Conservation (phyloP, 2,888 invertebrate genomes). For the Harmothoe impar region DNA sequence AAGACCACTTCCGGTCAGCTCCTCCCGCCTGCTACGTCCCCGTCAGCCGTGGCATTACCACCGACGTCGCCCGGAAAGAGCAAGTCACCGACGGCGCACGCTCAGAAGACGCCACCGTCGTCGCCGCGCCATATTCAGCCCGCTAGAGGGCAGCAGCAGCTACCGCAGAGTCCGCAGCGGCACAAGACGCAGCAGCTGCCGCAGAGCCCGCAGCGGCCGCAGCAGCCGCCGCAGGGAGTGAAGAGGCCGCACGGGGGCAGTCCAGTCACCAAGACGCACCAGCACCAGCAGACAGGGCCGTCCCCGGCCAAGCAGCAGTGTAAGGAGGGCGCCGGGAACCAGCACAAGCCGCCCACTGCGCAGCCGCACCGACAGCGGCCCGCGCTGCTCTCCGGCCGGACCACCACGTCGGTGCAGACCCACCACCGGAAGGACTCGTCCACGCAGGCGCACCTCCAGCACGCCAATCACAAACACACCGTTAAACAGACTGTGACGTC, state of each 20-base stretch:
- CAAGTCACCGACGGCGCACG: background rate
- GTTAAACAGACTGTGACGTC: background rate
- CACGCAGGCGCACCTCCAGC: conserved; percentile 9
- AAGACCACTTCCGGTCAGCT: background rate
- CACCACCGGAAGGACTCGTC: conserved; percentile 28
- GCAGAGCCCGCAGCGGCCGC: background rate
- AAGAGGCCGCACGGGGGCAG: background rate
- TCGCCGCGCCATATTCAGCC: conserved; percentile 20
- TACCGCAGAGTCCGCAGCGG: background rate
- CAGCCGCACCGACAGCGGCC: conserved; percentile 5
- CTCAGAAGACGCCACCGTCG: background rate
- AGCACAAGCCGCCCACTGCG: background rate
- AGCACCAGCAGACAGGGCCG: conserved; percentile 35
- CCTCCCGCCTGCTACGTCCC: background rate
- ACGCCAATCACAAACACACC: background rate
- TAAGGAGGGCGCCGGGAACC: background rate
- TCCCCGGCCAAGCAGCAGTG: background rate
- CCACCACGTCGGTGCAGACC: background rate
- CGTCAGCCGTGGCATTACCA: background rate
- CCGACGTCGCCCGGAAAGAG: background rate
- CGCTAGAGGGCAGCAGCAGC: conserved; percentile 11
- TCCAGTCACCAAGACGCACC: conserved; percentile 6
- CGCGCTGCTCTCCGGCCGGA: background rate
- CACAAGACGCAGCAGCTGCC: background rate
- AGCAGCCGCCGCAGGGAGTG: background rate